Evolutionary conservation across 2,888 invertebrate genomes (phyloP).

Genomic region (Arenicola marina): DNA sequence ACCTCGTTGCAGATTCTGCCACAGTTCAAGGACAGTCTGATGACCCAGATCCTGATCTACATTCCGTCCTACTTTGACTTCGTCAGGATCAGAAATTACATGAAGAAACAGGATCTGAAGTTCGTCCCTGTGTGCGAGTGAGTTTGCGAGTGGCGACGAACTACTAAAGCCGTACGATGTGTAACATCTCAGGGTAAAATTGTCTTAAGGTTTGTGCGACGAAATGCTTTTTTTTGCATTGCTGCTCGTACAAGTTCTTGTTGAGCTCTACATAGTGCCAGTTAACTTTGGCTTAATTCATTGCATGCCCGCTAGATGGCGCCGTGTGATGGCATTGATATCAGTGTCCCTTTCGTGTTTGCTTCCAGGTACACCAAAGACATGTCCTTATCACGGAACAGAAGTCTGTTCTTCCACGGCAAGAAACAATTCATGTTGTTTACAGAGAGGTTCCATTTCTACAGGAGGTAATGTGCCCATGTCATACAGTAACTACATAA

Average conservation of each 20-base stretch:
- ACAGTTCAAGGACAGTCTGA: conserved; percentile 75
- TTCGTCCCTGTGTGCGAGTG: conserved; percentile 95
- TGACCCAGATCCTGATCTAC: conserved; percentile 79
- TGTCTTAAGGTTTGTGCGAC: too few relatives aligned
- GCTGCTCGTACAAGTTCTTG: too few relatives aligned
- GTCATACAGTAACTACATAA: too few relatives aligned
- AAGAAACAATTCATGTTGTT: conserved; percentile 88
- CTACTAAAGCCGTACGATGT: too few relatives aligned
- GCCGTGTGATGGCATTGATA: too few relatives aligned
- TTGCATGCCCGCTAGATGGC: too few relatives aligned
- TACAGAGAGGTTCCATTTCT: conserved; percentile 94
- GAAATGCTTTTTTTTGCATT: too few relatives aligned
- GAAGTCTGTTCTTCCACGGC: conserved; percentile 92
- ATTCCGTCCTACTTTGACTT: conserved; percentile 96
- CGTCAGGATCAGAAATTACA: conserved; percentile 85
- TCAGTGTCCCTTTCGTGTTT: too few relatives aligned
- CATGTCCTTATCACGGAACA: conserved; percentile 75
- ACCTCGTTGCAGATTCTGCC: conserved; percentile 73
- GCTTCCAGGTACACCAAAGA: conserved; percentile 61
- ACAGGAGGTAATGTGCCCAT: conserved; percentile 63
- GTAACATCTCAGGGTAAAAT: too few relatives aligned
- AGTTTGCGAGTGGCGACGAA: too few relatives aligned
- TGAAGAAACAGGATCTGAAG: conserved; percentile 83
- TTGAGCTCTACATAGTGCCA: too few relatives aligned
- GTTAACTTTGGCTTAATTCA: too few relatives aligned